Evolutionary conservation across 2,888 invertebrate genomes (phyloP).

Genomic region (Meteorus cinctellus): DNA sequence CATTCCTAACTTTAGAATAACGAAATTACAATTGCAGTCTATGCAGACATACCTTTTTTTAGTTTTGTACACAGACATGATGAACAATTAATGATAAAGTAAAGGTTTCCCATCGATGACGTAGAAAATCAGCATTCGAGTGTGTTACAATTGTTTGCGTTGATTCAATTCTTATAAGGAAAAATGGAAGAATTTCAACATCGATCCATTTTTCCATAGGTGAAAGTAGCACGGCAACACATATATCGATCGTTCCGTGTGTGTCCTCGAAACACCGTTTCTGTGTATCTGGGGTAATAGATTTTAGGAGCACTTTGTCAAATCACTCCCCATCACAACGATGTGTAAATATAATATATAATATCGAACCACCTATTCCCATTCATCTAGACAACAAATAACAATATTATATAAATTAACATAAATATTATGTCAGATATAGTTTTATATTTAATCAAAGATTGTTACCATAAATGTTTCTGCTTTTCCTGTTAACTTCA

Average conservation of each 20-base stretch:
- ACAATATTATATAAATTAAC: too few species aligned
- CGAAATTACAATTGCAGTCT: too few species aligned
- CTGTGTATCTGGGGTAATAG: conserved; percentile 51
- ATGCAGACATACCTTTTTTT: too few species aligned
- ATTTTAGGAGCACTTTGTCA: conserved; percentile 44
- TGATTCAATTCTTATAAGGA: conserved; percentile 39
- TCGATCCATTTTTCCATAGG: conserved; percentile 46
- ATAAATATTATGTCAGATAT: too few species aligned
- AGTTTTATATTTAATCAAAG: neutral
- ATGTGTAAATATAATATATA: neutral
- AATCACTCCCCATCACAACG: neutral
- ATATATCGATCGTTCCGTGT: conserved; percentile 45
- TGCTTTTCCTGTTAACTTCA: neutral
- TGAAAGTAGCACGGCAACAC: conserved; percentile 36
- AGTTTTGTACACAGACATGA: too few species aligned
- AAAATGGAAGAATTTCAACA: conserved; percentile 35
- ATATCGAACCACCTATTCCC: neutral
- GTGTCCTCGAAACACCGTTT: conserved; percentile 51
- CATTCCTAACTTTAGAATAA: too few species aligned
- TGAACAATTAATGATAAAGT: too few species aligned
- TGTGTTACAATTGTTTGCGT: conserved; percentile 27
- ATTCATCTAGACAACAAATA: neutral
- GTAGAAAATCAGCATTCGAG: too few species aligned
- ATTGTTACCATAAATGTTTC: neutral
- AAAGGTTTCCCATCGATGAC: too few species aligned